phyloP scores from a whole-genome alignment of 2,113 vertebrate genomes.

The Cynocephalus volans region DNA sequence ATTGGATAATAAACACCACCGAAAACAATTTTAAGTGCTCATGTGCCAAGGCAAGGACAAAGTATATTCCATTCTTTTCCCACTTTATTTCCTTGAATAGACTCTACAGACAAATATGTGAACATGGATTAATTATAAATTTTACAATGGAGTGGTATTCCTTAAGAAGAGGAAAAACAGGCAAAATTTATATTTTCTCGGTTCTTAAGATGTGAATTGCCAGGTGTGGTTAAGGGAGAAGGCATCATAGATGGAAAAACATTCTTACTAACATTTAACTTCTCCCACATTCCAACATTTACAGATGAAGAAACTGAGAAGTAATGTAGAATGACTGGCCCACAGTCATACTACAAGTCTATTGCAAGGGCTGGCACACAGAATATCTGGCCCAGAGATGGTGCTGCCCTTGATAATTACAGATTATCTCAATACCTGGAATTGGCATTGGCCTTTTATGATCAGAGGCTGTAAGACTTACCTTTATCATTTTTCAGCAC shows the following conservation, averaged over 20 bases:
- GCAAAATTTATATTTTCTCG: background rate
- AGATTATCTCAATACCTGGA: background rate
- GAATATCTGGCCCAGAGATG: background rate
- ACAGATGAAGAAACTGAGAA: background rate
- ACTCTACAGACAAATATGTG: background rate
- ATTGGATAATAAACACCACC: background rate
- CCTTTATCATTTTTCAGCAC: slow-evolving; percentile 4
- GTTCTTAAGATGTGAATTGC: background rate
- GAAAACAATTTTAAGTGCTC: background rate
- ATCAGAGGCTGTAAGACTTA: background rate
- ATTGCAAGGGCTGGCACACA: background rate
- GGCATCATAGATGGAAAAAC: background rate
- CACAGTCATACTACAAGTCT: background rate
- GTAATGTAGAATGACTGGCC: background rate
- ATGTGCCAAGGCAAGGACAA: background rate
- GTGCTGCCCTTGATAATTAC: background rate
- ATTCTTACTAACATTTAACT: background rate
- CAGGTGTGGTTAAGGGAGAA: background rate
- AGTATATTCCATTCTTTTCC: background rate
- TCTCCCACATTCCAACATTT: background rate
- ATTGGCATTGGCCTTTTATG: background rate
- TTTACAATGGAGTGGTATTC: background rate
- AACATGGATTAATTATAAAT: background rate
- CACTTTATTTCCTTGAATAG: background rate
- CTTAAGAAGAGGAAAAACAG: background rate